phyloP scores from a whole-genome alignment of 2,797 vertebrate species.

The Strix occidentalis region DNA sequence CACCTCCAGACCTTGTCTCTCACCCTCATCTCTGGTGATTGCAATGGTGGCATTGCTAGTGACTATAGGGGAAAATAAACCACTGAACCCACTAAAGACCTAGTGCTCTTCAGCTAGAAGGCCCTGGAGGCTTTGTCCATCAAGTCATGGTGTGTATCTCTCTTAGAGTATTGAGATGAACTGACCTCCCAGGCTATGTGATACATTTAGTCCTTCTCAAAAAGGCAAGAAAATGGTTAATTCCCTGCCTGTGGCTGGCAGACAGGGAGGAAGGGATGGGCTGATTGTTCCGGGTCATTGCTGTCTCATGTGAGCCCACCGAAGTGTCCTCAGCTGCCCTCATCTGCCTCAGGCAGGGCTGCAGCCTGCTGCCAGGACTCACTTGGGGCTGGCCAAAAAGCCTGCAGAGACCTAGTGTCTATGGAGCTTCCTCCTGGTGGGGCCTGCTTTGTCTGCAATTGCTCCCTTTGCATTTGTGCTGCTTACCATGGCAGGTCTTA shows the following conservation, averaged over 20 bases:
- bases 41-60: not conserved
- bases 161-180: not conserved
- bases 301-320: not conserved
- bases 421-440: not conserved
- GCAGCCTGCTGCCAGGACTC: not conserved
- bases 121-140: not conserved
- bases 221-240: not conserved
- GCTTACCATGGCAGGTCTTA: not conserved
- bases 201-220: not conserved
- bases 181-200: not conserved
- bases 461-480: not conserved
- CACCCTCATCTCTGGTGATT: accelerated
- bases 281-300: not conserved
- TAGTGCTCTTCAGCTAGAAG: not conserved
- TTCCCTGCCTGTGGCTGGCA: not conserved
- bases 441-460: not conserved
- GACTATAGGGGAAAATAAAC: not conserved
- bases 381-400: not conserved
- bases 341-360: not conserved
- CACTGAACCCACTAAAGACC: not conserved
- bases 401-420: not conserved
- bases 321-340: not conserved
- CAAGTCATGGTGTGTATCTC: accelerated
- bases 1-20: not conserved
- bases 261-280: not conserved